Conservation (phyloP, 2,113 vertebrate species). For the Sinocyclocheilus maitianheensis region DNA sequence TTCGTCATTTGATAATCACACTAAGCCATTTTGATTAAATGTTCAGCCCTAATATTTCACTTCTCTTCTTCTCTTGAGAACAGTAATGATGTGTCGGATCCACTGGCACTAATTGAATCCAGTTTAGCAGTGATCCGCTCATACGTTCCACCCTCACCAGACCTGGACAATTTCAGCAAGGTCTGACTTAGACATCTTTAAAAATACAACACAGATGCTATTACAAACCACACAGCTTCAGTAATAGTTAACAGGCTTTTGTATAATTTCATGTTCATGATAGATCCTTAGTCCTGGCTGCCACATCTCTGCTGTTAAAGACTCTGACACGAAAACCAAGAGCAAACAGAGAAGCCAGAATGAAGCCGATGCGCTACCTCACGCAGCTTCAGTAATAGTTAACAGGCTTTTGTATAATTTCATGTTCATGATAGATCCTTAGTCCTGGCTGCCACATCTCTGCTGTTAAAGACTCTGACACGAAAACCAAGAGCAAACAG, state of each 20-base stretch:
- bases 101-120: conserved; percentile 40
- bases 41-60: neutral
- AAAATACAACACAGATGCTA: neutral
- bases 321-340: neutral
- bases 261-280: neutral
- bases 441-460: neutral
- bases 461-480: neutral
- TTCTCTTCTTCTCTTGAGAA: neutral
- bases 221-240: neutral
- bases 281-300: conserved; percentile 34
- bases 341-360: neutral
- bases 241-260: neutral
- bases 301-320: neutral
- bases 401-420: neutral
- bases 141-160: neutral
- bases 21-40: neutral
- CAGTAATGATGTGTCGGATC: conserved; percentile 46
- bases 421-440: conserved; percentile 32
- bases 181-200: conserved; percentile 10
- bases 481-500: conserved; percentile 5
- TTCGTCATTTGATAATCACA: neutral
- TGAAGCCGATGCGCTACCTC: neutral
- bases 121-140: conserved; percentile 34
- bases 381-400: neutral
- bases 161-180: conserved; percentile 46